Evolutionary conservation across 2,113 vertebrate genomes (phyloP), one percentile per base, ranked within the genome.

Genomic region (Thomomys bottae): DNA sequence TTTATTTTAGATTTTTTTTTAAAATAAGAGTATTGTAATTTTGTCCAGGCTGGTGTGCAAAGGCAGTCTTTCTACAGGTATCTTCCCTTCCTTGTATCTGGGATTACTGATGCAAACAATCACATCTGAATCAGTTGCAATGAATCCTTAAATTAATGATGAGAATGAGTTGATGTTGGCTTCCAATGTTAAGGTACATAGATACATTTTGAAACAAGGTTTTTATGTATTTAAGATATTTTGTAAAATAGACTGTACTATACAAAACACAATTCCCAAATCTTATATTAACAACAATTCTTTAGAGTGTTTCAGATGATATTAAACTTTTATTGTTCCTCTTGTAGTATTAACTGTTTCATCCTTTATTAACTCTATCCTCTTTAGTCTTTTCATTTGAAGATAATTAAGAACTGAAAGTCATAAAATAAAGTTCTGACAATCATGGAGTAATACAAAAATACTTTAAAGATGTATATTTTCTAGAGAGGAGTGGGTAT

Each of bases 391-490:
- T 86, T 88, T 83, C 11, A 54, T 80, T 26, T 67, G 10, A 24
- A 73, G 45, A 91, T 30, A 72, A 23, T 87, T 88, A 67, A 89
- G n/a, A 78, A 95, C 84, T 12, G 67, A 38, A 81, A 84, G 32
- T 26, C 49, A 75, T 93, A 88, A 86, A 84, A 61, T 82, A 28
- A 15, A 40, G 2, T 78, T 76, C 30, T 77, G 10, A 68, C 80
- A 45, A 26, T 70, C 8, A 28, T 67, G 6, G 1, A 54, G 34
- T 94, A 82, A 79, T 30, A 77, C 36, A 85, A 94, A 87, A 83
- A 80, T 38, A 26, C 26, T 38, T 89, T 40, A 36, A 71, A 76
- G 9, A 77, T 80, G 10, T 32, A 72, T 36, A 57, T 5, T 78
- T 80, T 83, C 24, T 49, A 79, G 24, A 57, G 28, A 82, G 78